Base-by-base conservation (phyloP, 2,797 vertebrate species). In the Galaxias olidus region DNA sequence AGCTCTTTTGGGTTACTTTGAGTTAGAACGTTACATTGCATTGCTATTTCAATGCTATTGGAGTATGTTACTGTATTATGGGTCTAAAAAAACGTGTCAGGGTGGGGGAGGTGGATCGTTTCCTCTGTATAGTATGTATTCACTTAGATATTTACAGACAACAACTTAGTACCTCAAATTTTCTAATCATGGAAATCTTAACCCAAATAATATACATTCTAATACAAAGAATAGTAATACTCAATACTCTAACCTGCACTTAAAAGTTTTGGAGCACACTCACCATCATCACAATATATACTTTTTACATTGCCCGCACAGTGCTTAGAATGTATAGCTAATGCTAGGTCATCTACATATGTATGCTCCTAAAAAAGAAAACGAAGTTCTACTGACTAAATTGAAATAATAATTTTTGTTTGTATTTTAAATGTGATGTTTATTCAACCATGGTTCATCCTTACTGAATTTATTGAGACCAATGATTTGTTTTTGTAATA, bases 111-210 rank as follows among this genome's bases (percentile, higher is more conserved):
- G 11, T 71, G 63, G 30, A 30, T 30, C 78, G 66, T 77, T 81
- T 73, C 72, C 74, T 73, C 73, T n/a, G 47, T 43, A 19, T 17
- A 11, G 9, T 41, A 46, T 55, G 42, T 13, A 52, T 58, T 58
- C 18, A 18, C 30, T 79, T 75, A 72, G 65, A 81, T 75, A 81
- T 74, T 81, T 77, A 71, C 48, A 46, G 76, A 84, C 84, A 88
- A 84, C 84, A 88, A 90, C 86, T 88, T 75, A 73, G 85, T 86
- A 88, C 86, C 86, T 88, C 85, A 86, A 82, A 72, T 67, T 69
- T 49, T 50, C 65, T 80, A 61, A 80, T 65, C 61, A 61, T 77
- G 61, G 60, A 72, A 77, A 75, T 59, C 66, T 81, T 71, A 58
- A 61, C 71, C 63, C 70, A 64, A 63, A 78, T 56, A 61, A 63